phyloP scores from a whole-genome alignment of 2,888 invertebrate species.

The Coenonympha arcania region DNA sequence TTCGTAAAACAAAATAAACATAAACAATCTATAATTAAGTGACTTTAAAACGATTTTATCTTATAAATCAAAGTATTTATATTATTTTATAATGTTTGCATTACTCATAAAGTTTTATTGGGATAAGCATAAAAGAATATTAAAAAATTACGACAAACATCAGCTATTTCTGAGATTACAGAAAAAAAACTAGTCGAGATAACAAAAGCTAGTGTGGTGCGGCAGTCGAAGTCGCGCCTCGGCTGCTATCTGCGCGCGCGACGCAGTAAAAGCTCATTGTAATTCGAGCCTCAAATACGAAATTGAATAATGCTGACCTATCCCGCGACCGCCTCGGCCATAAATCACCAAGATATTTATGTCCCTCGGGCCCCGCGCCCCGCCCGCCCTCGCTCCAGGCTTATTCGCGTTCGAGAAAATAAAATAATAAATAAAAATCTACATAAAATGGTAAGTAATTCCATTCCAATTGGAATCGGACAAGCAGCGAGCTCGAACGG shows the following conservation, averaged over 20 bases:
- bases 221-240: constrained; percentile 43
- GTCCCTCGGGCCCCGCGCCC: constrained; percentile 58
- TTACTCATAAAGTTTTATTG: constrained; percentile 7
- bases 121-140: constrained; percentile 9
- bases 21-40: constrained; percentile 72
- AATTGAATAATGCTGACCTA: constrained; percentile 76
- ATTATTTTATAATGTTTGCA: constrained; percentile 18
- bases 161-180: constrained; percentile 47
- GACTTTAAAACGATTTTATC: constrained; percentile 58
- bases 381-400: constrained; percentile 43
- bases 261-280: constrained; percentile 72
- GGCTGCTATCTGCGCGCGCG: constrained; percentile 64
- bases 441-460: constrained; percentile 71
- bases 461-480: constrained; percentile 67
- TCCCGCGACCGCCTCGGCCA: constrained; percentile 71
- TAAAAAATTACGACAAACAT: constrained; percentile 34
- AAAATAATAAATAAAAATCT: constrained; percentile 72
- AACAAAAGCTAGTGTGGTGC: constrained; percentile 50
- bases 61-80: constrained; percentile 31
- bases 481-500: constrained; percentile 43
- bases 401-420: constrained; percentile 65
- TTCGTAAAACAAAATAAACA: constrained; percentile 65
- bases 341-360: constrained; percentile 75
- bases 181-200: constrained; percentile 50
- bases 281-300: constrained; percentile 73